These are phyloP conservation scores for Semibalanus balanoides DNA, from an alignment of 1,140 invertebrate species.

Conservation along the genomic window DNA sequence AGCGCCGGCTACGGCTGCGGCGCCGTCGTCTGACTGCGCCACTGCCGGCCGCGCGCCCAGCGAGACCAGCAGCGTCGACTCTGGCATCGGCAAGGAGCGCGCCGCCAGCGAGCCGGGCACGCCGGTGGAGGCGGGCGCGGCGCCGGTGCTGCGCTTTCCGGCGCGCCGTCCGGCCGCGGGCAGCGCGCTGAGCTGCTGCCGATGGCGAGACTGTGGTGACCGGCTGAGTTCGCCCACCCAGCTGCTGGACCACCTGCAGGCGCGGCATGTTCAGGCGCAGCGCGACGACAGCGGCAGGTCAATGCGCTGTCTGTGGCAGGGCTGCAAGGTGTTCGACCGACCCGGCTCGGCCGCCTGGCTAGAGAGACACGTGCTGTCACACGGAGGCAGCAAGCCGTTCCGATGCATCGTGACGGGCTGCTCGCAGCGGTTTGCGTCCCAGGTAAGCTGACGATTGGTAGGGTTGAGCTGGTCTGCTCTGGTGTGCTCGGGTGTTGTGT, in stretches of 20 bases:
- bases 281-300: conserved; percentile 50
- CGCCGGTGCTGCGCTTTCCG: neutral
- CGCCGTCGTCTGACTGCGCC: neutral
- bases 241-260: conserved; percentile 32
- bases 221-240: neutral
- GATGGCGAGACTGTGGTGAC: neutral
- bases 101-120: neutral
- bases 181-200: neutral
- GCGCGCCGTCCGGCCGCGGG: too few species aligned
- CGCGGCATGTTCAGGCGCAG: conserved; percentile 69
- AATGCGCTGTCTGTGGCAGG: conserved; percentile 73
- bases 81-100: neutral
- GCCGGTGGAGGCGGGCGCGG: neutral
- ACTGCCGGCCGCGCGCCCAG: neutral
- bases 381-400: conserved; percentile 79
- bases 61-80: neutral
- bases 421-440: conserved; percentile 75
- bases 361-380: conserved; percentile 76
- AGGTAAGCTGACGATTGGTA: conserved; percentile 48
- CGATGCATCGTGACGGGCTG: conserved; percentile 89
- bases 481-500: too few species aligned
- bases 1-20: too few species aligned
- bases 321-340: conserved; percentile 86
- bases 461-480: too few species aligned
- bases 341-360: conserved; percentile 82